Evolutionary conservation across 2,888 invertebrate genomes (phyloP), one percentile per base, ranked within the genome.

Genomic region (Oconnorella tubifera): DNA sequence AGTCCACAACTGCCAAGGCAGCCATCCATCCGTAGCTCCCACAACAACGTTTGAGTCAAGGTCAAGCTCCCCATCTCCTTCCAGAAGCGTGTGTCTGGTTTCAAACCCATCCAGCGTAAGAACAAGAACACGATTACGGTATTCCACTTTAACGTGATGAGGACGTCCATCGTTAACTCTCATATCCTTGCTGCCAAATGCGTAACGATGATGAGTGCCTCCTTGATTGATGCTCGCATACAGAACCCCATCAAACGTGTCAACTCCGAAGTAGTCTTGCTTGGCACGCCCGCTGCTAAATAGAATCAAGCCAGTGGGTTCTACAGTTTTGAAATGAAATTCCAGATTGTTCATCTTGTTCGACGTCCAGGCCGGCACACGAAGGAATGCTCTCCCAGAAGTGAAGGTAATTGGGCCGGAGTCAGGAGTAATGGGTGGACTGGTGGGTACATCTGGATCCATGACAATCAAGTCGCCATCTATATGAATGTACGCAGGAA

Each of bases 1-100:
- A 2, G 77, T 75, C 75, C 77, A 80, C 3, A 80, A 63, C 31
- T 76, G 69, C 80, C 80, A 80, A 1, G 81, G 79, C 27, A 77
- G 62, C 4, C 59, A 56, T 3, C 32, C 40, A 23, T 71, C 68
- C 23, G 68, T 56, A 56, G 61, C 68, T 6, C 78, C 79, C 23
- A 79, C 62, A 62, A 75, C 75, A 29, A 74, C 63, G 65, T 57
- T 51, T 1, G 67, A 56, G 25, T 66, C 69, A 14, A 74, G 65
- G 51, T 71, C 63, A n/a, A 71, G 65, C 3, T 27, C 49, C 28
- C 33, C 56, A 60, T 63, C 58, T 25, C 62, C 27, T n/a, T 62
- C 65, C 19, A 63, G 66, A 14, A 75, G 64, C 23, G 56, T 53
- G 33, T 75, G 59, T 4, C 33, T 49, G 33, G 68, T 63, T 3